Base-by-base conservation (phyloP, 2,888 invertebrate genomes). In the Mactromeris polynyma region DNA sequence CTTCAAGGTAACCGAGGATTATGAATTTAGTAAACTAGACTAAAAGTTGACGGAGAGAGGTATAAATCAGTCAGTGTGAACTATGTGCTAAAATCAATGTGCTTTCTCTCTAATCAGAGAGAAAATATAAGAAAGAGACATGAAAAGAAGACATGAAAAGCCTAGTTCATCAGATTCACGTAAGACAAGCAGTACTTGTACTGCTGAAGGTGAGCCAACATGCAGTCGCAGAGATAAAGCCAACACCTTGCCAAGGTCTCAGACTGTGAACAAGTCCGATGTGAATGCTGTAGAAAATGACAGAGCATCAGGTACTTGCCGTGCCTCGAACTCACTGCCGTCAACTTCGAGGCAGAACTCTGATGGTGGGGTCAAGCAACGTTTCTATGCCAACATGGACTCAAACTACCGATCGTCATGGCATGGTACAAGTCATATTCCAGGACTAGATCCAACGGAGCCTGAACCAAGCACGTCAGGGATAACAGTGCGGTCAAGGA, bases 341-440 rank as follows among this genome's bases (percentile, higher is more conserved):
- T 51, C 36, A 51, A 42, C 81, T 81, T 40, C 42, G 7, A 2
- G 21, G 26, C 84, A 77, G 38, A 38, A 84, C n/a, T 73, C n/a
- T 36, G 77, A 36, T 54, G 38, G n/a, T 6, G 19, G 26, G 21
- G 51, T 38, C n/a, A 42, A 78, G 17, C 77, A 36, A 21, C 9
- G 84, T n/a, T 78, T 78, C 77, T 78, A 38, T 54, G 51, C 84
- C 54, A 84, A 84, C 33, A 46, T 26, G 51, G 86, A 87, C n/a
- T 21, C 86, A 58, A 36, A 58, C 36, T 82, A 88, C 69, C 85
- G 92, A 40, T 85, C 92, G 4, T 92, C 92, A n/a, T 92, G 92
- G 92, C 92, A 90, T 87, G 90, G 92, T 21, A 77, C 89, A 14
- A 85, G 81, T 46, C 81, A 42, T 38, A 38, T n/a, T 21, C 33